phyloP scores from a whole-genome alignment of 2,797 vertebrate species.

The Peromyscus nudipes region DNA sequence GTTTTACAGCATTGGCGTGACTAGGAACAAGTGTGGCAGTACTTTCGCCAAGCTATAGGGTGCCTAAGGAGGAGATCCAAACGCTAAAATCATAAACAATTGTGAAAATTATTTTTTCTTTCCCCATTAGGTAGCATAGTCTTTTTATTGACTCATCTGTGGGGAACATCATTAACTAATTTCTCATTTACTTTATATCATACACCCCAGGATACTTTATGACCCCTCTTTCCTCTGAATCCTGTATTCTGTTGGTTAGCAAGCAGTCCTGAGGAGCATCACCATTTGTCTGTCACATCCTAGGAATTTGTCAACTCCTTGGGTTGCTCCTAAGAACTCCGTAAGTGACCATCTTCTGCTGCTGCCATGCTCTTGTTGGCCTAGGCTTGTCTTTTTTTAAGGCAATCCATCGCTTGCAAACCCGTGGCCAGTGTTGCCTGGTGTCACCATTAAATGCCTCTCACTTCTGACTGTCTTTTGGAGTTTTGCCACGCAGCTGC shows the following conservation, averaged over 20 bases:
- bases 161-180: neutral
- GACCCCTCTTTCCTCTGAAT: neutral
- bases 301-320: neutral
- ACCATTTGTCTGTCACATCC: neutral
- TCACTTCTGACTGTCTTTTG: neutral
- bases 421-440: neutral
- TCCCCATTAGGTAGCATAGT: neutral
- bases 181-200: neutral
- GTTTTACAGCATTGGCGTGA: neutral
- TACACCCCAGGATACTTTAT: neutral
- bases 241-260: neutral
- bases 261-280: neutral
- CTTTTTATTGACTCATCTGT: neutral
- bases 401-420: neutral
- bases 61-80: neutral
- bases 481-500: neutral
- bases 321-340: neutral
- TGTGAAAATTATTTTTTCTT: neutral
- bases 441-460: neutral
- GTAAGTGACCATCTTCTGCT: neutral
- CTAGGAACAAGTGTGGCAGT: neutral
- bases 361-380: neutral
- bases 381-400: neutral
- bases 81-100: conserved; percentile 43
- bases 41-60: neutral